phyloP scores from a whole-genome alignment of 2,888 invertebrate species.

The Pediacus dermestoides region DNA sequence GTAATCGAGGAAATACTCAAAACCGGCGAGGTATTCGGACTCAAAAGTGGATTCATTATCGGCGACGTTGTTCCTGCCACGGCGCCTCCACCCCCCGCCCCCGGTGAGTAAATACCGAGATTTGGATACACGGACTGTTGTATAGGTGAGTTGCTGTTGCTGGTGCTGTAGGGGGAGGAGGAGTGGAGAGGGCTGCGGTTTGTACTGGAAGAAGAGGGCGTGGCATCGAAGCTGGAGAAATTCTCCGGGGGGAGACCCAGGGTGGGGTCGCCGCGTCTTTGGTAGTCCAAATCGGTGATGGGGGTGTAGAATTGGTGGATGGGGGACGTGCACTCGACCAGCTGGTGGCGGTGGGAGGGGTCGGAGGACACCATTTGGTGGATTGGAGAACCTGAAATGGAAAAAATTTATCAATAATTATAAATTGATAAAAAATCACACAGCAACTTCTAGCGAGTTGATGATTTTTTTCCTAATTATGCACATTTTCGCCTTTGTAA shows the following conservation, averaged over 20 bases:
- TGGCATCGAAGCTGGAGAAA: conserved; percentile 28
- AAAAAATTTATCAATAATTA: neutral
- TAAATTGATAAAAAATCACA: neutral
- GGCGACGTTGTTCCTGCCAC: conserved; percentile 33
- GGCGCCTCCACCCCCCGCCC: too few species aligned
- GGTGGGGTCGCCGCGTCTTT: conserved; percentile 31
- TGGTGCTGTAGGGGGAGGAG: conserved; percentile 38
- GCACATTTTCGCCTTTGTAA: too few species aligned
- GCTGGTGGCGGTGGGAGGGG: conserved; percentile 37
- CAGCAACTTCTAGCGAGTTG: neutral
- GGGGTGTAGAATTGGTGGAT: conserved; percentile 55
- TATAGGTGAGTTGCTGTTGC: conserved; percentile 38
- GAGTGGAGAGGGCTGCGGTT: conserved; percentile 33
- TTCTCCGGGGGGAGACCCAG: conserved; percentile 34
- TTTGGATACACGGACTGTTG: conserved; percentile 37
- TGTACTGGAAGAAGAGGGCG: conserved; percentile 27
- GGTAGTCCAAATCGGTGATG: conserved; percentile 48
- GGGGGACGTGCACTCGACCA: conserved; percentile 53
- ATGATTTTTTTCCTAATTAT: neutral
- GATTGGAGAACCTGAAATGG: conserved; percentile 59
- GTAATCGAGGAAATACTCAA: conserved; percentile 55
- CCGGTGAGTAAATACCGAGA: conserved; percentile 38
- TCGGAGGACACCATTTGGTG: conserved; percentile 52
- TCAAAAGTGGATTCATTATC: conserved; percentile 40
- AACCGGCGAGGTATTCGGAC: conserved; percentile 41